These are phyloP conservation scores for Eupeodes corollae DNA, from an alignment of 1,140 invertebrate species.

Conservation along the genomic window DNA sequence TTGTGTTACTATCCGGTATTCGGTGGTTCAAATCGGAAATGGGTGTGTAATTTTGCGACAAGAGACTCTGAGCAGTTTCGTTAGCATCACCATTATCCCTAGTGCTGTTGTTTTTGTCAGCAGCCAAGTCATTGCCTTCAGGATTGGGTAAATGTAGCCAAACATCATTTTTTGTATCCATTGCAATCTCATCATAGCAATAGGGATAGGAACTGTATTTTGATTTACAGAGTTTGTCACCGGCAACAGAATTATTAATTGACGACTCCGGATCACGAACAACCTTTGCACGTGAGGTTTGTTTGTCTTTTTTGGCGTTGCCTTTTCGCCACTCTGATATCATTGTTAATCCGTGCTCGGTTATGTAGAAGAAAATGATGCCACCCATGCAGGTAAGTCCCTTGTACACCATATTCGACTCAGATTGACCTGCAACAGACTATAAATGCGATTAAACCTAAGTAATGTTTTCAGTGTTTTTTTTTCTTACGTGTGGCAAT, in stretches of 20 bases:
- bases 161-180: conserved; percentile 52
- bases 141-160: conserved; percentile 37
- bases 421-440: conserved; percentile 25
- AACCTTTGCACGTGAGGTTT: conserved; percentile 46
- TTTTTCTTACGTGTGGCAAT: conserved; percentile 68
- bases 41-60: not conserved
- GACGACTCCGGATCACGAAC: conserved; percentile 47
- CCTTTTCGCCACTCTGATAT: conserved; percentile 69
- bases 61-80: conserved; percentile 1
- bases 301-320: conserved; percentile 43
- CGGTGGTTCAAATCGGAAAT: not conserved
- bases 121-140: conserved; percentile 3
- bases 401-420: conserved; percentile 61
- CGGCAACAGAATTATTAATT: conserved; percentile 45
- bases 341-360: conserved; percentile 68
- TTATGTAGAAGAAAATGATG: conserved; percentile 79
- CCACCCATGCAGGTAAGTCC: conserved; percentile 69
- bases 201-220: conserved; percentile 75
- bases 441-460: conserved; percentile 2
- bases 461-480: not conserved
- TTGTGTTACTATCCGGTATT: conserved; percentile 21
- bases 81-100: not conserved
- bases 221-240: conserved; percentile 62
- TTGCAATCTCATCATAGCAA: conserved; percentile 69
- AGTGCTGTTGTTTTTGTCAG: conserved; percentile 11